phyloP scores from a whole-genome alignment of 2,113 vertebrate genomes.

The Aythya baeri region DNA sequence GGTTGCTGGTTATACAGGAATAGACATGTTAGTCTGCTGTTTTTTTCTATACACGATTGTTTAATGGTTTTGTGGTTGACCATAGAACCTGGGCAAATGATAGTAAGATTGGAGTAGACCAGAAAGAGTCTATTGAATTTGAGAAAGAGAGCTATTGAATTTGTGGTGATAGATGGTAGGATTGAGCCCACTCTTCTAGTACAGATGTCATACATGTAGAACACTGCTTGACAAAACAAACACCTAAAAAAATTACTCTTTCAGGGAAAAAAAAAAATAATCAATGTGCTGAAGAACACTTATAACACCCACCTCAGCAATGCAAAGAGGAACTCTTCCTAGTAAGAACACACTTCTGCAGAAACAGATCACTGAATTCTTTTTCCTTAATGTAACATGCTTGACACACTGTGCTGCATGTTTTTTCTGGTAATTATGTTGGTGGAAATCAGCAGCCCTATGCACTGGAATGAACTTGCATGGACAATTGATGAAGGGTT shows the following conservation, averaged over 20 bases:
- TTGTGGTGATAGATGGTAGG: not conserved
- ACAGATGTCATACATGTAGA: not conserved
- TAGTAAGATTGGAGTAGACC: not conserved
- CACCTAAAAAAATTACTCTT: not conserved
- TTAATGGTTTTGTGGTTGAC: not conserved
- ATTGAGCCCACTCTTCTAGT: not conserved
- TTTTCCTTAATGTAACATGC: not conserved
- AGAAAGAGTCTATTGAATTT: not conserved
- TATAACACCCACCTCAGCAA: not conserved
- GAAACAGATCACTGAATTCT: not conserved
- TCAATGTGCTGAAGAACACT: not conserved
- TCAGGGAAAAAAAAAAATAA: not conserved
- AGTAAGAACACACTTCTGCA: not conserved
- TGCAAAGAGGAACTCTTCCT: not conserved
- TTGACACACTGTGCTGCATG: not conserved
- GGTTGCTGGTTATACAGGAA: not conserved
- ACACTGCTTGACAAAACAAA: not conserved
- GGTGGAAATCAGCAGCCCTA: not conserved
- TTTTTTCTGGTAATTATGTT: not conserved
- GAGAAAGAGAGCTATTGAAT: not conserved
- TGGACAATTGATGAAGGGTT: not conserved
- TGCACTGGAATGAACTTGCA: not conserved
- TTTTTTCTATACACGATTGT: not conserved
- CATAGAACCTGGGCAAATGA: not conserved
- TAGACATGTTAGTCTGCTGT: not conserved